Conservation (phyloP, 2,888 invertebrate genomes). For the Capitulum mitella region DNA sequence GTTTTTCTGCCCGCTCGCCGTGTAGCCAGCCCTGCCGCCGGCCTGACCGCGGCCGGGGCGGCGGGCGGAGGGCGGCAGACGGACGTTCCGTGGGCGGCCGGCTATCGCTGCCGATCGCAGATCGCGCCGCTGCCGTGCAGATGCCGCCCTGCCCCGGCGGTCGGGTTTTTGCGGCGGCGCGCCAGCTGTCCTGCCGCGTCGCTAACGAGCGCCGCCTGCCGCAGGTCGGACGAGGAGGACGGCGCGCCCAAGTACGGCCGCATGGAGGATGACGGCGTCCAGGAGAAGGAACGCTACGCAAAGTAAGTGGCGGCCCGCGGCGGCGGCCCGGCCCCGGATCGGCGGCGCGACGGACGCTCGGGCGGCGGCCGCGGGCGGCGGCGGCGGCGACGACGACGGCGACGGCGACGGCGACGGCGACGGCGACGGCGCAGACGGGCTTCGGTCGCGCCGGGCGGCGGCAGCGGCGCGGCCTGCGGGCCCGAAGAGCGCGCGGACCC, state of each 20-base stretch:
- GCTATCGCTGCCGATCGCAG: not conserved
- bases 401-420: too few species aligned
- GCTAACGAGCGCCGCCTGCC: not conserved
- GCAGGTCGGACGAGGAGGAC: conserved; percentile 12
- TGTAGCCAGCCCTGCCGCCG: too few species aligned
- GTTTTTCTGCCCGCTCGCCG: not conserved
- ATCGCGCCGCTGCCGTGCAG: not conserved
- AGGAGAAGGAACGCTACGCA: conserved; percentile 20
- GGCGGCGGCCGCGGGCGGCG: too few species aligned
- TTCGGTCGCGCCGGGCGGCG: too few species aligned
- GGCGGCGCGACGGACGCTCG: too few species aligned
- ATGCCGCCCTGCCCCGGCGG: not conserved
- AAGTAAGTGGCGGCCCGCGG: not conserved
- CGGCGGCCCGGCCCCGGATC: not conserved
- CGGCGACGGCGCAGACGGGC: too few species aligned
- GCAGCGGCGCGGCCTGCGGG: not conserved
- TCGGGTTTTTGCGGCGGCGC: too few species aligned
- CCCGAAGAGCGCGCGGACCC: too few species aligned
- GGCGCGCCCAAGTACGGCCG: conserved; percentile 18
- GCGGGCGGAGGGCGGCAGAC: not conserved
- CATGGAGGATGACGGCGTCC: not conserved
- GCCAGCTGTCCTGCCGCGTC: too few species aligned
- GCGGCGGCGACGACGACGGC: too few species aligned
- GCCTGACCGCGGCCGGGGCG: too few species aligned
- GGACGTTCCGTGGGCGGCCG: not conserved